A percentile compares a stretch with the other conserved stretches of the same genome.
These are phyloP conservation scores for Mesitornis unicolor DNA, from an alignment of 2,113 vertebrate genomes.

Conservation along the genomic window DNA sequence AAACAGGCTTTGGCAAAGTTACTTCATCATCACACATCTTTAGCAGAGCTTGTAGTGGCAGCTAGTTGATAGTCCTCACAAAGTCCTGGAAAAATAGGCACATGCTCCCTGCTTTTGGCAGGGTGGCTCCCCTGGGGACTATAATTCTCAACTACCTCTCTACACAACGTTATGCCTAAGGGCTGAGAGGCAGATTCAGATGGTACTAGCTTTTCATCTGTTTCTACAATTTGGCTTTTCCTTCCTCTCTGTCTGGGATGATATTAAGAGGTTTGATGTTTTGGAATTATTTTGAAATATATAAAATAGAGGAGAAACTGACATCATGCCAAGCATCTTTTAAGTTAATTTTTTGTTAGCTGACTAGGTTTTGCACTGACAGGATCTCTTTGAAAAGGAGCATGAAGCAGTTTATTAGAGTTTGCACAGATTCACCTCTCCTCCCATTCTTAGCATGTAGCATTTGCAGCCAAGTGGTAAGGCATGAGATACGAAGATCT, in stretches of 20 bases:
- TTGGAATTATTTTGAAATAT: not conserved
- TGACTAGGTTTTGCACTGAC: not conserved
- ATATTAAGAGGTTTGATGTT: not conserved
- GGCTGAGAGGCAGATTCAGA: not conserved
- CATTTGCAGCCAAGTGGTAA: not conserved
- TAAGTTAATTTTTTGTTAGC: not conserved
- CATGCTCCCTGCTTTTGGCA: not conserved
- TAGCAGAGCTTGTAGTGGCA: not conserved
- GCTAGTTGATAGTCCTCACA: not conserved
- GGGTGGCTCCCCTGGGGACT: not conserved
- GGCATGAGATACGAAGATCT: not conserved
- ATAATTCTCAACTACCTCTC: not conserved
- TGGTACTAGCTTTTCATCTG: not conserved
- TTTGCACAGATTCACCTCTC: not conserved
- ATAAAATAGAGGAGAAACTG: not conserved
- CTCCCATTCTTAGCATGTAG: not conserved
- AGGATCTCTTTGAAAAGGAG: not conserved
- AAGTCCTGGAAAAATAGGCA: not conserved
- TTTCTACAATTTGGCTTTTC: not conserved
- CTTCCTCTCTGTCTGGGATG: not conserved
- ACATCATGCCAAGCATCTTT: not conserved
- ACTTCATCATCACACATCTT: rapidly evolving
- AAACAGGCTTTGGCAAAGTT: not conserved
- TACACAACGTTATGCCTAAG: not conserved
- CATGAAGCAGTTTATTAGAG: not conserved